phyloP scores from a whole-genome alignment of 2,888 invertebrate genomes.

The Onthophagus sagittarius region DNA sequence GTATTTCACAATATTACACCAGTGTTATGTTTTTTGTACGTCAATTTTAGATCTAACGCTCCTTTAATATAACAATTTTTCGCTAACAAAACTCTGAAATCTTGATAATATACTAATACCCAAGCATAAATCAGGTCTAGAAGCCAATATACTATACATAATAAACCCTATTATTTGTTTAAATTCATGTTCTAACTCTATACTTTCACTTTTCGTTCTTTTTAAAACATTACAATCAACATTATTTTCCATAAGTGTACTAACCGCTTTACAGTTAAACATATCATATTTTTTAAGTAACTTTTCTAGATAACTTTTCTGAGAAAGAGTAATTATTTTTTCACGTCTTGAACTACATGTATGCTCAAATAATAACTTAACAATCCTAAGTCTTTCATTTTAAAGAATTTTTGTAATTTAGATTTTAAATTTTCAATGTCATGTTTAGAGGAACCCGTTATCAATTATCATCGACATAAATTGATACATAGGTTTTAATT shows the following conservation, averaged over 20 bases:
- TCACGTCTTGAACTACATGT: slow-evolving; percentile 13
- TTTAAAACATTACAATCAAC: not conserved
- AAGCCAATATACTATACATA: slow-evolving; percentile 15
- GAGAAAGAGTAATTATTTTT: slow-evolving; percentile 12
- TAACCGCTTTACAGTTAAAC: not conserved
- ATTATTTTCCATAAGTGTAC: not conserved
- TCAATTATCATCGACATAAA: slow-evolving; percentile 17
- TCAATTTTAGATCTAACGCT: too few species aligned
- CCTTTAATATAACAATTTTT: too few species aligned
- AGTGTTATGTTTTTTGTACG: too few species aligned
- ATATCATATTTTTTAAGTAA: not conserved
- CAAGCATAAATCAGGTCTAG: slow-evolving; percentile 15
- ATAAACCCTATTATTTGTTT: slow-evolving; percentile 14
- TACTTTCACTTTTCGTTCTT: not conserved
- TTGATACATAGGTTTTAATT: not conserved
- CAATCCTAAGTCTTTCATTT: slow-evolving; percentile 17
- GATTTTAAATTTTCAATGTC: slow-evolving; percentile 13
- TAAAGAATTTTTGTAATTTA: slow-evolving; percentile 12
- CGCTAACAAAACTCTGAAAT: slow-evolving; percentile 14
- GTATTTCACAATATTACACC: too few species aligned
- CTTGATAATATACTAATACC: slow-evolving; percentile 17
- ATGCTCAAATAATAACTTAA: too few species aligned
- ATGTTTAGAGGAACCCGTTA: slow-evolving; percentile 15
- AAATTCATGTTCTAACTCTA: slow-evolving; percentile 13
- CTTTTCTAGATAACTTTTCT: not conserved